phyloP scores from a whole-genome alignment of 2,888 invertebrate genomes.

The Andricus quercusramuli region DNA sequence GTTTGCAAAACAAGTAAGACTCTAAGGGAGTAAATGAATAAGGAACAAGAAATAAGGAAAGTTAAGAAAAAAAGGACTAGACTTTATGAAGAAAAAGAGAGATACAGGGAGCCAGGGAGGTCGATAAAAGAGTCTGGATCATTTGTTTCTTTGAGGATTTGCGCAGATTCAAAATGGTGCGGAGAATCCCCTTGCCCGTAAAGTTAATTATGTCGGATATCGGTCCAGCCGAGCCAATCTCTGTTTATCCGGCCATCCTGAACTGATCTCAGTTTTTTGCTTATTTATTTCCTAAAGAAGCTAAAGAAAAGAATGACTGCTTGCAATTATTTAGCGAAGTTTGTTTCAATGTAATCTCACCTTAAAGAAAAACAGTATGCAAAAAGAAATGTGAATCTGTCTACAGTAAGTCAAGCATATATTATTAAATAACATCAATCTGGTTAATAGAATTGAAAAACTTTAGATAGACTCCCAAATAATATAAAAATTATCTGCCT shows the following conservation, averaged over 20 bases:
- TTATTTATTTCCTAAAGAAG: background rate
- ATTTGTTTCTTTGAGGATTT: slow-evolving; percentile 33
- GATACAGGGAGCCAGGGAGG: background rate
- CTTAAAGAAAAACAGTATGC: too few relatives aligned
- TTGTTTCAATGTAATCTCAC: background rate
- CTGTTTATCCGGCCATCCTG: slow-evolving; percentile 26
- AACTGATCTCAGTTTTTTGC: slow-evolving; percentile 5
- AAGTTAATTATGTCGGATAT: slow-evolving; percentile 38
- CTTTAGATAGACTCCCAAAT: too few relatives aligned
- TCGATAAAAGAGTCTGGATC: slow-evolving; percentile 29
- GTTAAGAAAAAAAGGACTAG: background rate
- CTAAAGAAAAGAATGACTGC: background rate
- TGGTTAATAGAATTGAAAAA: too few relatives aligned
- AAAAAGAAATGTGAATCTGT: too few relatives aligned
- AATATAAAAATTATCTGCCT: too few relatives aligned
- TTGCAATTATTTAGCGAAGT: too few relatives aligned
- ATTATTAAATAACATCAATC: too few relatives aligned
- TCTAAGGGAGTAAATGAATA: background rate
- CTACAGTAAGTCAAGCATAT: too few relatives aligned
- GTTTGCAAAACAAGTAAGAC: too few relatives aligned
- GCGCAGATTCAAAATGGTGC: slow-evolving; percentile 27
- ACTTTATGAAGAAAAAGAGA: slow-evolving; percentile 24
- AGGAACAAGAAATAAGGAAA: slow-evolving; percentile 12
- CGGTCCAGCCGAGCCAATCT: slow-evolving; percentile 12
- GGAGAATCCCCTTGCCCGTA: slow-evolving; percentile 14